Evolutionary conservation across 2,888 invertebrate species (phyloP), one percentile per base, ranked within the genome.

Genomic region (Eristalinus sepulchralis): DNA sequence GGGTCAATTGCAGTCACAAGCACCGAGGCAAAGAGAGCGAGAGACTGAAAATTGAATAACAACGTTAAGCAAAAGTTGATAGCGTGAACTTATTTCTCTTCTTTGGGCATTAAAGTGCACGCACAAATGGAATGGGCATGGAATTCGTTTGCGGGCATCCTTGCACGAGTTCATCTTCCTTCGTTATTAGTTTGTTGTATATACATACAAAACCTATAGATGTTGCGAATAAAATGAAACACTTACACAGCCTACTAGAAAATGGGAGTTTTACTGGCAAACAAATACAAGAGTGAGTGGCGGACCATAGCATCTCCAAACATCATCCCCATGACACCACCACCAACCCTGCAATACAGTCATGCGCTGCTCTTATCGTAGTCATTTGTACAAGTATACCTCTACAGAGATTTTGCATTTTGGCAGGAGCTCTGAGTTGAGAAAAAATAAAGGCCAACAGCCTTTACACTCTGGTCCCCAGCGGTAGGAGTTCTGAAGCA

Each of bases 161-260:
- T 86, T 85, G 73, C 77, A 73, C 57, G 80, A 80, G 75, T 84
- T 77, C 77, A 85, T 85, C 85, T 85, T 36, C 63, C 76, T 72
- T 72, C 64, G 47, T 77, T 82, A 77, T 82, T 72, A 85, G 77
- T 73, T 82, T 77, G 77, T 67, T 85, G 63, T 39, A 17, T 6
- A 5, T 22, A 57, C 13, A 6, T 57, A 24, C n/a, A 57, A 10
- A 10, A 39, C 39, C 39, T n/a, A 11, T 22, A 27, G 24, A 27
- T 11, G 57, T 13, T 67, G 36, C 10, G 70, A 79, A 83, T 86
- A 70, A 83, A 75, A 83, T 83, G 70, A 86, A 83, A 83, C 83
- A 86, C 82, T 86, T 82, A 72, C 75, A 71, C 73, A 73, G 47
- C 55, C 22, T 70, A 68, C 67, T 84, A 70, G 66, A 72, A 68